Evolutionary conservation across 2,888 invertebrate genomes (phyloP).

Genomic region (Diaphora mendica): DNA sequence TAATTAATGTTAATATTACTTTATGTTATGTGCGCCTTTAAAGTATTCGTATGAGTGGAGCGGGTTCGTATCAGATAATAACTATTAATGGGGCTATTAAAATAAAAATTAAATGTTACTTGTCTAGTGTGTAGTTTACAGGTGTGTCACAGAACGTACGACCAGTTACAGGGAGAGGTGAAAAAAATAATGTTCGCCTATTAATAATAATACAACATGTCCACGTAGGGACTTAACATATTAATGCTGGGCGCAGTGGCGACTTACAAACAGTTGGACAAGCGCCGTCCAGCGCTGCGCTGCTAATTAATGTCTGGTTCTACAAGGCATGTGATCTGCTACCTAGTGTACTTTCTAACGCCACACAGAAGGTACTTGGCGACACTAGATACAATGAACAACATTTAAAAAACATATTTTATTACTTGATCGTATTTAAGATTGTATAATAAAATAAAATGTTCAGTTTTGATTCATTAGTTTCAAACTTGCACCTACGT

Average conservation of each 20-base stretch:
- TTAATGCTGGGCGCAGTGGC: constrained; percentile 4
- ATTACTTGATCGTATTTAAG: not conserved
- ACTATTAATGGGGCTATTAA: constrained; percentile 24
- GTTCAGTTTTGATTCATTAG: not conserved
- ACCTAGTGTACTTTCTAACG: not conserved
- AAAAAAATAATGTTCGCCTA: constrained; percentile 2
- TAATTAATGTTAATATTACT: not conserved
- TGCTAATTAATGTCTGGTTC: not conserved
- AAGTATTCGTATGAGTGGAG: not conserved
- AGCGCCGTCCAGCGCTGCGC: not conserved
- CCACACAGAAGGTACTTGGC: not conserved
- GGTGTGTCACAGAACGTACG: not conserved
- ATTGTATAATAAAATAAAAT: not conserved
- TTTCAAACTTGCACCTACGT: not conserved
- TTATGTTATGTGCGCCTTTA: not conserved
- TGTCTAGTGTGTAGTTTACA: not conserved
- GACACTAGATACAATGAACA: not conserved
- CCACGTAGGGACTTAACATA: constrained; percentile 13
- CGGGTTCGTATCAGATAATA: constrained; percentile 14
- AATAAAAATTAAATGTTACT: constrained; percentile 23
- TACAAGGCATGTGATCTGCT: not conserved
- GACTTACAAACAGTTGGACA: not conserved
- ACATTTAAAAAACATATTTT: not conserved
- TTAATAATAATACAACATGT: not conserved
- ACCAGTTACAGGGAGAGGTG: not conserved